Conservation (phyloP, 2,888 invertebrate species). For the Phaonia tiefii region DNA sequence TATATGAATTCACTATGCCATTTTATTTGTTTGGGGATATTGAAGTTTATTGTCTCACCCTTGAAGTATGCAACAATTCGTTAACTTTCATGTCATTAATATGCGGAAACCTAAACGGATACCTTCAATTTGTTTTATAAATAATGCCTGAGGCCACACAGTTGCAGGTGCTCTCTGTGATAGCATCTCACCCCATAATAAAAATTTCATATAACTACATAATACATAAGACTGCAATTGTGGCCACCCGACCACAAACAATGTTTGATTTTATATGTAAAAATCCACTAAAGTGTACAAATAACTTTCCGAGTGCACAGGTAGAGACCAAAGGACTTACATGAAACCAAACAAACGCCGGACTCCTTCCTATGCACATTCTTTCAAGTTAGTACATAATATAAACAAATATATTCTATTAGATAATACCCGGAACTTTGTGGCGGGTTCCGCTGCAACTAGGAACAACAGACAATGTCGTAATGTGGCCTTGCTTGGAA, state of each 20-base stretch:
- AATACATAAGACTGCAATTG: too few species aligned
- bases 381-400: constrained; percentile 7
- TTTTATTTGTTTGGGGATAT: too few species aligned
- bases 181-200: neutral
- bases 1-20: too few species aligned
- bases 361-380: neutral
- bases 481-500: too few species aligned
- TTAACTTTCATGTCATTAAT: neutral
- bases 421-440: neutral
- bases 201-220: neutral
- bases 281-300: neutral
- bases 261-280: neutral
- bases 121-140: neutral
- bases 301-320: neutral
- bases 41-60: neutral
- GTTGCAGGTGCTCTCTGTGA: constrained; percentile 1
- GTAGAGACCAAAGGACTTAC: neutral
- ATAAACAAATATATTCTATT: constrained; percentile 31
- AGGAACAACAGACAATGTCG: too few species aligned
- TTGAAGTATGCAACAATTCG: constrained; percentile 10
- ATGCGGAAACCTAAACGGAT: neutral
- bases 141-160: neutral
- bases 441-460: too few species aligned
- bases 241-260: too few species aligned
- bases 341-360: neutral